These are phyloP conservation scores for Petrocephalus zakoni DNA, from an alignment of 2,113 vertebrate species.

Conservation along the genomic window DNA sequence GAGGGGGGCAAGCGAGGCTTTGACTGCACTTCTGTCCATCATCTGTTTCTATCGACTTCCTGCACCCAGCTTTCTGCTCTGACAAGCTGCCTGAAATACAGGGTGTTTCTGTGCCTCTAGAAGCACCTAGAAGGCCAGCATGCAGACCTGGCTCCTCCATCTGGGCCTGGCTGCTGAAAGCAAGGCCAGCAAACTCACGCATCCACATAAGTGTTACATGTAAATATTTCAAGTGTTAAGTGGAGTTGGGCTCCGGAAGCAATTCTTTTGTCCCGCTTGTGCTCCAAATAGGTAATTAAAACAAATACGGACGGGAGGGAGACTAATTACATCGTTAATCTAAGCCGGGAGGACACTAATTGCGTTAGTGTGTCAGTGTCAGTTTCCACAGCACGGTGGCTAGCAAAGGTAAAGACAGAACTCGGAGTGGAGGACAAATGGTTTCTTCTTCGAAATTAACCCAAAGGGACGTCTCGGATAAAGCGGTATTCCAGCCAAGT, in stretches of 20 bases:
- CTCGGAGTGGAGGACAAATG: not conserved
- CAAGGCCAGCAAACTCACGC: not conserved
- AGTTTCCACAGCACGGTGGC: not conserved
- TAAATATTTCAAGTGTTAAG: not conserved
- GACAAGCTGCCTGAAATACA: not conserved
- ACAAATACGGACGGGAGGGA: not conserved
- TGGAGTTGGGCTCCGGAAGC: not conserved
- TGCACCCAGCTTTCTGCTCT: not conserved
- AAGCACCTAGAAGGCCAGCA: not conserved
- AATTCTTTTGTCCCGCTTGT: not conserved
- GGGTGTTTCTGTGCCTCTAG: not conserved
- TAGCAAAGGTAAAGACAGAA: not conserved
- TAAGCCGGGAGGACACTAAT: not conserved
- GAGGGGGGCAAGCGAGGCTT: not conserved
- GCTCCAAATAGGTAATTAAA: not conserved
- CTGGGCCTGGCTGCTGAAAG: not conserved
- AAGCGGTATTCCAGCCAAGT: not conserved
- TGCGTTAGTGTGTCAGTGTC: not conserved
- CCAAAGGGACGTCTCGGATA: not conserved
- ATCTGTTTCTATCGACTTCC: not conserved
- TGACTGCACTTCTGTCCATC: not conserved
- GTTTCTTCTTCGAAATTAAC: not conserved
- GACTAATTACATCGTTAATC: conserved; percentile 1
- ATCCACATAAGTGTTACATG: not conserved
- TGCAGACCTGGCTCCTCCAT: not conserved